Conservation (phyloP, 2,113 vertebrate species). For the Ictalurus punctatus region DNA sequence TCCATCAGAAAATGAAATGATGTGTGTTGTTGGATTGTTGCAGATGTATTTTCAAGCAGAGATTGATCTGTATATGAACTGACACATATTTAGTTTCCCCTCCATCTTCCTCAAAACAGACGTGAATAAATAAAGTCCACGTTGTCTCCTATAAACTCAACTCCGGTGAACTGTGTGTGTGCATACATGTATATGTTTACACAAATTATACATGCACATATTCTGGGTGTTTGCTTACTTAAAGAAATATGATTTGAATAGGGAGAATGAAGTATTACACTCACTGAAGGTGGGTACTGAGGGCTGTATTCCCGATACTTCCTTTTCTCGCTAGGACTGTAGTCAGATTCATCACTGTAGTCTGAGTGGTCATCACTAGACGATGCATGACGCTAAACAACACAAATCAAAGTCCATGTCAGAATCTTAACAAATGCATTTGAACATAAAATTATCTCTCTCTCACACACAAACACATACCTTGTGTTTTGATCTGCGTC, state of each 20-base stretch:
- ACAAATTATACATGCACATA: background rate
- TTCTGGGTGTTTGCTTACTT: background rate
- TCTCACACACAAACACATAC: conserved; percentile 61
- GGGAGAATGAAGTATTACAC: conserved; percentile 40
- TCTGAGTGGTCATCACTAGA: conserved; percentile 94
- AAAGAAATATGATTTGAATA: background rate
- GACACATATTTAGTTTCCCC: background rate
- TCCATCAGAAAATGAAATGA: background rate
- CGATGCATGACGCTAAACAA: conserved; percentile 84
- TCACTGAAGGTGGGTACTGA: conserved; percentile 77
- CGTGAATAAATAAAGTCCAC: background rate
- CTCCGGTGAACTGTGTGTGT: background rate
- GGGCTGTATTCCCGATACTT: conserved; percentile 94
- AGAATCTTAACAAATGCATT: conserved; percentile 4
- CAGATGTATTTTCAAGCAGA: background rate
- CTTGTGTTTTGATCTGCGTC: conserved; percentile 93
- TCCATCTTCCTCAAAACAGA: background rate
- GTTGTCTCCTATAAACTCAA: background rate
- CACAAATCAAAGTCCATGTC: background rate
- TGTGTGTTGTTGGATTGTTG: background rate
- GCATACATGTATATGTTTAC: background rate
- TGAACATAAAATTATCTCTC: background rate
- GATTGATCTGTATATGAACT: background rate
- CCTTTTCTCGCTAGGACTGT: conserved; percentile 88
- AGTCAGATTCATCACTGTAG: conserved; percentile 91